Percentiles rank a stretch among this genome's conserved stretches.
These are phyloP conservation scores for Sicus ferrugineus DNA, from an alignment of 2,888 invertebrate genomes.

Conservation along the genomic window DNA sequence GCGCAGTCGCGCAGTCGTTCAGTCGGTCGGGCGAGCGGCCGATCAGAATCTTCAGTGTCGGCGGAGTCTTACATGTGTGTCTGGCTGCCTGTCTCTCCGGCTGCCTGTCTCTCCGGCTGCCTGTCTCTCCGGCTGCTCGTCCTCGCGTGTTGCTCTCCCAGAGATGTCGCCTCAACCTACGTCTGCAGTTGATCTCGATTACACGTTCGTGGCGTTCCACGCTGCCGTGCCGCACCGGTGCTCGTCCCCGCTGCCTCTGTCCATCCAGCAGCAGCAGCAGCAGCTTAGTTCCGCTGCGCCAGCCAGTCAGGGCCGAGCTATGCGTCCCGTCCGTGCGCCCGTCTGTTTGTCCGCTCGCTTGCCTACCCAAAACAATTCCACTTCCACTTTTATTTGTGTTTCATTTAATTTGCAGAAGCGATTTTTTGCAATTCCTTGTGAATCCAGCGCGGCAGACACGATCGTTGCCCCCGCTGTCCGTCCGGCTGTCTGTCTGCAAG, in stretches of 20 bases:
- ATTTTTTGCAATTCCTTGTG: slow-evolving; percentile 34
- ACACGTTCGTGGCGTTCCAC: slow-evolving; percentile 22
- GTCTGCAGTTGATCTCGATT: slow-evolving; percentile 32
- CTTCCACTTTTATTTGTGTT: slow-evolving; percentile 48
- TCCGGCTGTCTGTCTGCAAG: slow-evolving; percentile 13
- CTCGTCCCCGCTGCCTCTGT: neutral
- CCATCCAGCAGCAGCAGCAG: neutral
- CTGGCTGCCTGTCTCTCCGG: slow-evolving; percentile 11
- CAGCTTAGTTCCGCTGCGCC: slow-evolving; percentile 9
- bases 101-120: too few relatives aligned
- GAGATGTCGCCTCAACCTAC: slow-evolving; percentile 33
- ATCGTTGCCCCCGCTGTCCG: slow-evolving; percentile 7
- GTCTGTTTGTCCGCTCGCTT: slow-evolving; percentile 22
- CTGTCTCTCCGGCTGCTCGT: too few relatives aligned
- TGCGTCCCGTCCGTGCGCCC: neutral
- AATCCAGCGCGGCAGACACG: slow-evolving; percentile 25
- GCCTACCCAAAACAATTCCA: slow-evolving; percentile 46
- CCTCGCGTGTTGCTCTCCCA: neutral
- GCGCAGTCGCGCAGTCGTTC: neutral
- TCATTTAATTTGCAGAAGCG: slow-evolving; percentile 34
- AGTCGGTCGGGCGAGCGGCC: slow-evolving; percentile 16
- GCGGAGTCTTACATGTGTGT: neutral
- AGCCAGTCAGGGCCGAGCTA: too few relatives aligned
- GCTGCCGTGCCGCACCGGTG: neutral
- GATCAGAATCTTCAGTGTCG: slow-evolving; percentile 22